Conservation (phyloP, 2,113 vertebrate species). For the Syrrhaptes paradoxus region DNA sequence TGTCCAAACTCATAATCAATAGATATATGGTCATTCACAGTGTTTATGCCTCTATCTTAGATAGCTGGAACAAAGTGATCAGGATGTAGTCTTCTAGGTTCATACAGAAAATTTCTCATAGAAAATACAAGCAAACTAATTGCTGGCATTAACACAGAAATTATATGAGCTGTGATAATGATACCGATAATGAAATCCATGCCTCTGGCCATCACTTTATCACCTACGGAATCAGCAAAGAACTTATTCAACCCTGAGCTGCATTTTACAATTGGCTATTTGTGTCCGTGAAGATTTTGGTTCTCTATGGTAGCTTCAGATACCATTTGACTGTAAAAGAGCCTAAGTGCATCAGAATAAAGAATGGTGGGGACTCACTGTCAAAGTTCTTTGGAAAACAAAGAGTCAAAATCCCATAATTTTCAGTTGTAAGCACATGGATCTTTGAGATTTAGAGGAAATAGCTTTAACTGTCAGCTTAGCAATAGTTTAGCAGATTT, state of each 20-base stretch:
- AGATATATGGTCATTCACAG: background rate
- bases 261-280: constrained; percentile 1
- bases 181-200: background rate
- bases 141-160: constrained; percentile 24
- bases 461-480: background rate
- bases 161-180: constrained; percentile 21
- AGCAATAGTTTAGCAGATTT: background rate
- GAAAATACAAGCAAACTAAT: constrained; percentile 45
- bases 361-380: background rate
- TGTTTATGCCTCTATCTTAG: constrained; percentile 23
- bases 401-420: background rate
- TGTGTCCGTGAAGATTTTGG: background rate
- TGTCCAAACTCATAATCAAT: constrained; percentile 31
- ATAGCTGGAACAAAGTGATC: constrained; percentile 20
- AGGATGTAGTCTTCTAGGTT: constrained; percentile 1
- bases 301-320: background rate
- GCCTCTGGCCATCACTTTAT: background rate
- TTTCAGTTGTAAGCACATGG: background rate
- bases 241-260: background rate
- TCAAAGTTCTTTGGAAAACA: background rate
- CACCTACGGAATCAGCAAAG: background rate
- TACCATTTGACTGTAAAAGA: background rate
- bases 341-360: background rate
- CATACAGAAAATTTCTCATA: constrained; percentile 14
- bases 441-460: background rate